Evolutionary conservation across 2,113 vertebrate genomes (phyloP).

Genomic region (Corythaeola cristata): DNA sequence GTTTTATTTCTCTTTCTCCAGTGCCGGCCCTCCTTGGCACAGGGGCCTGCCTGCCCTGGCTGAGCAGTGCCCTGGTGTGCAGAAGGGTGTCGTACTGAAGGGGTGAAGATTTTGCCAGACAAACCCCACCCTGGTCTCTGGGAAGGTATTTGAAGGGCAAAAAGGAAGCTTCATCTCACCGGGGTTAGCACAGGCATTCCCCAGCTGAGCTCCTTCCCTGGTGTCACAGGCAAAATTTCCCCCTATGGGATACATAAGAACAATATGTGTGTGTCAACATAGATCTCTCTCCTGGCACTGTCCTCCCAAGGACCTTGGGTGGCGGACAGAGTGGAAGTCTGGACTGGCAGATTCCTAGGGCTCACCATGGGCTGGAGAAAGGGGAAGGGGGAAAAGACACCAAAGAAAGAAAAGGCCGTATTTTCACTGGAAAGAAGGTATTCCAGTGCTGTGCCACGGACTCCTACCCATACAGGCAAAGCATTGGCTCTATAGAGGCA

Average conservation of each 20-base stretch:
- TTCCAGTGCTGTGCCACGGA: constrained; percentile 6
- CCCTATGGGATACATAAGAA: background rate
- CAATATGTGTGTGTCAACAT: background rate
- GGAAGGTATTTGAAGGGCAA: background rate
- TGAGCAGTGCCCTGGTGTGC: background rate
- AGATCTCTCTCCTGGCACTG: background rate
- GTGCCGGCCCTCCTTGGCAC: background rate
- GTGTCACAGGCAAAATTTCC: background rate
- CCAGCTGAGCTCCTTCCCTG: background rate
- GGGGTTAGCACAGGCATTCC: background rate
- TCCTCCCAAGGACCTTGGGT: background rate
- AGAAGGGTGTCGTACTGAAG: background rate
- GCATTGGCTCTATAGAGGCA: constrained; percentile 64
- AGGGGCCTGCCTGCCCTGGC: background rate
- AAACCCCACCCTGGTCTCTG: background rate
- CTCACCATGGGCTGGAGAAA: background rate
- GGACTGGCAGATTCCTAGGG: background rate
- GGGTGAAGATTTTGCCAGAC: background rate
- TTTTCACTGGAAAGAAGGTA: constrained; percentile 32
- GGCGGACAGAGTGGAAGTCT: background rate
- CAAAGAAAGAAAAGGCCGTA: background rate
- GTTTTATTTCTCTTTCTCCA: background rate
- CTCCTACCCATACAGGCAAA: background rate
- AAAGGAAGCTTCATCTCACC: background rate
- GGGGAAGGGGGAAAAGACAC: background rate